Evolutionary conservation across 30 jellyfish, hydroid and myxozoan species (phyloP).

Genomic region (Phacellophora camtschatica): DNA sequence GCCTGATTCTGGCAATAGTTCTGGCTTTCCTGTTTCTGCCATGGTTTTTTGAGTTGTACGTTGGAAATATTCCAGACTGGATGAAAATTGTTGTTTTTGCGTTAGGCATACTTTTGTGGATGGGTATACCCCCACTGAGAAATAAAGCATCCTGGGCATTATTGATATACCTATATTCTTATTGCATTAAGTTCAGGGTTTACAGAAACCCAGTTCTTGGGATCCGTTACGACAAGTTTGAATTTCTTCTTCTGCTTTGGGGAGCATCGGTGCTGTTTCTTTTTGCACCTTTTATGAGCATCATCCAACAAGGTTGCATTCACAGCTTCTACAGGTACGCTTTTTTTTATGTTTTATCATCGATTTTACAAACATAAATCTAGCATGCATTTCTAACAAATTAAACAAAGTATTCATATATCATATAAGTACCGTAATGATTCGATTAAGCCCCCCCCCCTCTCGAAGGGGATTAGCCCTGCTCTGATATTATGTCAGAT

Average conservation of each 20-base stretch:
- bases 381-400: too few species aligned
- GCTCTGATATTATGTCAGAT: too few species aligned
- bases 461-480: too few species aligned
- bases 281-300: conserved; percentile 56
- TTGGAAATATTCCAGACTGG: conserved; percentile 47
- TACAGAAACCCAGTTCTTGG: conserved; percentile 53
- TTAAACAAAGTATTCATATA: too few species aligned
- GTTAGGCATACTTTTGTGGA: conserved; percentile 64
- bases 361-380: too few species aligned
- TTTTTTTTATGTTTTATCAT: too few species aligned
- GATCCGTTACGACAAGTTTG: conserved; percentile 4
- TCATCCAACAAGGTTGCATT: conserved; percentile 62
- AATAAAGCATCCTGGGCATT: conserved; percentile 75
- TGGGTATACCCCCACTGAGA: conserved; percentile 81
- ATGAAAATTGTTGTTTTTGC: conserved; percentile 18
- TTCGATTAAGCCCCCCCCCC: too few species aligned
- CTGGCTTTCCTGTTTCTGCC: conserved; percentile 68
- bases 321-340: conserved; percentile 76
- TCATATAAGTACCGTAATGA: too few species aligned
- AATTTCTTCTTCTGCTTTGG: conserved; percentile 40
- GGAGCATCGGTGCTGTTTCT: conserved; percentile 45
- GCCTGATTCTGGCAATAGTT: background rate
- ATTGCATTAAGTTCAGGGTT: conserved; percentile 47
- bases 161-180: conserved; percentile 44
- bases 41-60: conserved; percentile 71